Evolutionary conservation across 1,140 invertebrate species (phyloP), one percentile per base, ranked within the genome.

Genomic region (Cryptotermes secundus): DNA sequence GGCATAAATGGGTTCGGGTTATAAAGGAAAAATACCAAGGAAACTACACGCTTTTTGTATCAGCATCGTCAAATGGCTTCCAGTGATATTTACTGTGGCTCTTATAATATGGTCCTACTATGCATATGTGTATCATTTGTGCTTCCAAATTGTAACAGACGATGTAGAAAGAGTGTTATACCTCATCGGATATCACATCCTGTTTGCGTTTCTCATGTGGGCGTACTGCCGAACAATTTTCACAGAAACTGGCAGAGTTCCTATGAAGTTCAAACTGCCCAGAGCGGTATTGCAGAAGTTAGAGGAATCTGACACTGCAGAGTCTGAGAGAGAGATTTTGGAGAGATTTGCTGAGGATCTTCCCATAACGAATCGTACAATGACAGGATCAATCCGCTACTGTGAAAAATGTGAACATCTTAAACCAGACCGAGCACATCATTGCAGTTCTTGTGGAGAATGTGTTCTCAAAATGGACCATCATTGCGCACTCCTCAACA

Each of bases 401-500:
- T 99, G 98, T 92, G 97, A 98, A 87, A 96, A 97, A 87, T 99
- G 98, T 90, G 93, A 95, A 87, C 92, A 97, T 86, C 93, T 99
- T 84, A 99, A 99, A 90, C 98, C 98, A 59, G 98, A 99, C 90
- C 92, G 98, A 85, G 94, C 97, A 81, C 98, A 99, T 90, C 98
- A 99, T 90, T 99, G 98, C 90, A 97, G 96, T 87, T 96, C 98
- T 7, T 99, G 97, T 91, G 94, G 95, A 36, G 93, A 93, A 86
- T 98, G 98, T 92, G 96, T 99, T 10, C 92, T 98, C 84, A 99
- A 99, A 92, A 99, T 99, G 97, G 98, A 99, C 92, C 98, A 99
- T 90, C 98, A 99, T 90, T 99, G 98, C 91, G 97, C 98, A 24
- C 99, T 98, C 98, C 97, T 99, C 83, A 99, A 99, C 90, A 99